Percentiles rank a stretch among this genome's conserved stretches.
phyloP scores from a whole-genome alignment of 1,140 invertebrate genomes.

The Formica exsecta region DNA sequence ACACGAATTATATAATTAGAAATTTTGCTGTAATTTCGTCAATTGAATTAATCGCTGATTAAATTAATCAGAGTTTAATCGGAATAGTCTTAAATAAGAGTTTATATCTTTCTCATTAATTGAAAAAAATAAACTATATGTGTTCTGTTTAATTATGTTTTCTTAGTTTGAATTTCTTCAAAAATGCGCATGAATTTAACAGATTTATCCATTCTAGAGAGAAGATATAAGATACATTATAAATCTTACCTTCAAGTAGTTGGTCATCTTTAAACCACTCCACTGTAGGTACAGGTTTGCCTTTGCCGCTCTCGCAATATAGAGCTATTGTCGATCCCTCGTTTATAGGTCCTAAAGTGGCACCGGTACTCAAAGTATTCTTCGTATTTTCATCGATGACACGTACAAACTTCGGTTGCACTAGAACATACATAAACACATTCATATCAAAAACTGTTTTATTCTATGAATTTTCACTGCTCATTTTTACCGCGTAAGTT shows the following conservation, averaged over 20 bases:
- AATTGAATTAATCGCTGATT: no score
- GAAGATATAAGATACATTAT: neutral
- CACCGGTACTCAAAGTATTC: constrained; percentile 87
- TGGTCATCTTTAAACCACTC: constrained; percentile 91
- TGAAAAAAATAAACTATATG: neutral
- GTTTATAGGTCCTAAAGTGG: constrained; percentile 90
- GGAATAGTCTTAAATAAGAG: no score
- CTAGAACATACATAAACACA: constrained; percentile 85
- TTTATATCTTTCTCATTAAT: neutral
- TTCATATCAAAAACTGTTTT: neutral
- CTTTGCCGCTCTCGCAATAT: constrained; percentile 91
- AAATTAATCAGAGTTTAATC: no score
- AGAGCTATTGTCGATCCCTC: constrained; percentile 90
- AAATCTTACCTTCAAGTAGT: constrained; percentile 89
- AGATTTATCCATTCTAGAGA: neutral
- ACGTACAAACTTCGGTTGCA: constrained; percentile 90
- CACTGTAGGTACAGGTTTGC: constrained; percentile 92
- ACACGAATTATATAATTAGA: no score
- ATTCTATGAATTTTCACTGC: neutral
- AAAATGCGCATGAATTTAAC: neutral
- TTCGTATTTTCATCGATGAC: constrained; percentile 87
- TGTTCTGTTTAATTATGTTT: neutral
- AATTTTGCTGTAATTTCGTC: no score
- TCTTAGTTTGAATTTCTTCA: neutral
- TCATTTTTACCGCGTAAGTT: neutral